These are phyloP conservation scores for Mixornis gularis DNA, from an alignment of 2,113 vertebrate species.

Conservation along the genomic window DNA sequence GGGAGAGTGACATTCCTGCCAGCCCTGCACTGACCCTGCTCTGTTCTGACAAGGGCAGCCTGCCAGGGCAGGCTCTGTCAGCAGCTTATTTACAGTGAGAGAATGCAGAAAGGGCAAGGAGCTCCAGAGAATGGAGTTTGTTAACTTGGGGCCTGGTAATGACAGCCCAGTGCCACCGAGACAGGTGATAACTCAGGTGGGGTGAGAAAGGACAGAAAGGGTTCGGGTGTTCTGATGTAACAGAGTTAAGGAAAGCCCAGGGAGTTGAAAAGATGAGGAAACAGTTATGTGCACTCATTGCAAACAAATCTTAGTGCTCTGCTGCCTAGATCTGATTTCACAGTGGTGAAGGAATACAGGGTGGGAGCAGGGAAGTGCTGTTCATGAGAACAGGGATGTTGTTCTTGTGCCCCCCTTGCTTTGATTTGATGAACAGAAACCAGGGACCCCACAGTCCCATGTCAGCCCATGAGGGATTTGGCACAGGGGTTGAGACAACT, in stretches of 20 bases:
- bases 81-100: background rate
- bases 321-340: background rate
- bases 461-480: background rate
- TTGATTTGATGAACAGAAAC: background rate
- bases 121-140: background rate
- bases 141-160: background rate
- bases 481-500: background rate
- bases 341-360: rapidly evolving
- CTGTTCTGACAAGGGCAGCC: background rate
- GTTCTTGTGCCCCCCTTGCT: background rate
- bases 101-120: background rate
- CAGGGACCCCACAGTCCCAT: background rate
- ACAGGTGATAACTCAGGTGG: background rate
- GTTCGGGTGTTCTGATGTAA: background rate
- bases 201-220: background rate
- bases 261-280: background rate
- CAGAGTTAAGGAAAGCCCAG: background rate
- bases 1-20: background rate
- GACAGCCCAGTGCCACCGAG: background rate
- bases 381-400: rapidly evolving
- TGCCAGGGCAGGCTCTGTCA: background rate
- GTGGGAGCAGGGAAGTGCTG: background rate
- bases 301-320: background rate
- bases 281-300: background rate
- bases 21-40: background rate